Percentiles rank a stretch among this genome's conserved stretches.
phyloP scores from a whole-genome alignment of 2,113 vertebrate genomes.

The Tapirus terrestris region DNA sequence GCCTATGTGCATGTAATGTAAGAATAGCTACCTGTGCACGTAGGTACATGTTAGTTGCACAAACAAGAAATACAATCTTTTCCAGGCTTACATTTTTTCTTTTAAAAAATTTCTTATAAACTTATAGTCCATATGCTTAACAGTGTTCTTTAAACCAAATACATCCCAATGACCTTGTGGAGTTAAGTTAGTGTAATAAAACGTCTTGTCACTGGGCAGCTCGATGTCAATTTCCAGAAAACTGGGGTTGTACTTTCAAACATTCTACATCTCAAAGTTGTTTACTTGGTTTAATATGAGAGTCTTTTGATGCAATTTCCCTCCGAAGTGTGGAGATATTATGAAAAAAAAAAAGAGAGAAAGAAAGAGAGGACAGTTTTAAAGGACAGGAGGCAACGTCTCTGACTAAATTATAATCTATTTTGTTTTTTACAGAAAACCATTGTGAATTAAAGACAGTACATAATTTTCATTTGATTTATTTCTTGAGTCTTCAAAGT shows the following conservation, averaged over 20 bases:
- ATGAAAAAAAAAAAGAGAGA: not conserved
- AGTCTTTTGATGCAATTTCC: not conserved
- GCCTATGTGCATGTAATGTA: conserved; percentile 51
- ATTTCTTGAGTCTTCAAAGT: conserved; percentile 6
- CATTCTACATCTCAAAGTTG: not conserved
- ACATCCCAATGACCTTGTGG: not conserved
- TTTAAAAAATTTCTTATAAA: conserved; percentile 2
- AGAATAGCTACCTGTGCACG: not conserved
- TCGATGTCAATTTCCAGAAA: not conserved
- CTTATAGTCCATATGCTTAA: not conserved
- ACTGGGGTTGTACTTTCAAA: not conserved
- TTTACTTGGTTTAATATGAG: not conserved
- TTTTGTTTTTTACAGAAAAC: conserved; percentile 25
- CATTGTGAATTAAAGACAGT: not conserved
- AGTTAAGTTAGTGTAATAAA: not conserved
- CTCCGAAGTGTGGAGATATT: not conserved
- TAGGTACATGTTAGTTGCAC: not conserved
- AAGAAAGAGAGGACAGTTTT: not conserved
- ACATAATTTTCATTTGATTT: conserved; percentile 49
- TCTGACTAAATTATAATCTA: conserved; percentile 9
- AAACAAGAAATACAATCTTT: not conserved
- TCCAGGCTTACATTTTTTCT: not conserved
- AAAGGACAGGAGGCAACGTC: not conserved
- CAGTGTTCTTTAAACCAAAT: not conserved
- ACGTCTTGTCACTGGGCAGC: not conserved